A percentile compares a stretch with the other conserved stretches of the same genome.
phyloP scores from a whole-genome alignment of 2,113 vertebrate species.

The Crotalus viridis region DNA sequence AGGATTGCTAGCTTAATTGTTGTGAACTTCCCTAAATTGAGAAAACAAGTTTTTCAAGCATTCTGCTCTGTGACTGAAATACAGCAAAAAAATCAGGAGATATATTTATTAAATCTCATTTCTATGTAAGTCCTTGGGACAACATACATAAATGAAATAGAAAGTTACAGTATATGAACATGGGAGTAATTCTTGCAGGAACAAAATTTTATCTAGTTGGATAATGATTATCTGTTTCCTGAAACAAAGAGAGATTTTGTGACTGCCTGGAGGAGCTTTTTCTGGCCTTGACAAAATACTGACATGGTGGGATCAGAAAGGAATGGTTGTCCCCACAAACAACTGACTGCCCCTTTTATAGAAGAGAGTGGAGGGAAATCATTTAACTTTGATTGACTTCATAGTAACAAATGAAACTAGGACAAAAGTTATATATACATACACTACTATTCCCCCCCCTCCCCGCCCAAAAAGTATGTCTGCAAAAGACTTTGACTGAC shows the following conservation, averaged over 20 bases:
- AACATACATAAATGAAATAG: neutral
- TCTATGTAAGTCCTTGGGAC: neutral
- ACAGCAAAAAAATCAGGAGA: neutral
- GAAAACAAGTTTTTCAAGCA: neutral
- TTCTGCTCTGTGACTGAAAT: neutral
- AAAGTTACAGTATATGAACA: neutral
- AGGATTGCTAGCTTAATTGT: neutral
- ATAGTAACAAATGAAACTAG: neutral
- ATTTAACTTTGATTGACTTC: neutral
- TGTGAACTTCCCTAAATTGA: neutral
- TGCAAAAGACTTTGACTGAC: neutral
- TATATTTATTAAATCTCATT: neutral
- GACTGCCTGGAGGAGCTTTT: neutral
- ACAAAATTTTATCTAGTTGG: neutral
- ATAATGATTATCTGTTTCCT: neutral
- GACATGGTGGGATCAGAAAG: neutral
- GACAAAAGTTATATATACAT: neutral
- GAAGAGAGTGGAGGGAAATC: neutral
- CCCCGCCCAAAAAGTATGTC: neutral
- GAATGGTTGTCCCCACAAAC: neutral
- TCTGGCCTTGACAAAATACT: too few relatives aligned
- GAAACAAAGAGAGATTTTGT: neutral
- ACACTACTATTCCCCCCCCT: neutral
- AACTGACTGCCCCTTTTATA: neutral
- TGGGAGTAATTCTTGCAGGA: neutral